Base-by-base conservation (phyloP, 2,797 vertebrate genomes). In the Hoplostethus mediterraneus region DNA sequence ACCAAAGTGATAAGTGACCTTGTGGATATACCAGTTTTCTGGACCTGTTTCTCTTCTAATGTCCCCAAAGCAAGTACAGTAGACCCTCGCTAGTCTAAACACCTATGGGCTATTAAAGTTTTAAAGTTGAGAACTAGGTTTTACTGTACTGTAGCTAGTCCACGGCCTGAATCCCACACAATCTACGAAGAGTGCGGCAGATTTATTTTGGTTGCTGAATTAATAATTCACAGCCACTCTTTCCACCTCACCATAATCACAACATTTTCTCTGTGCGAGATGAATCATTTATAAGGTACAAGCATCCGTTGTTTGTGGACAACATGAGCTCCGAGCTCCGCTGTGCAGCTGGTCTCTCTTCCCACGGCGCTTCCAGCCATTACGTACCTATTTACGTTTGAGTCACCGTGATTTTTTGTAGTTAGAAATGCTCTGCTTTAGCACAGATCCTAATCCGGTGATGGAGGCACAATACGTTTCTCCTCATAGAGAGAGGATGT, bases 281-380 rank as follows among this genome's bases (percentile, higher is more conserved):
- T 90, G 10, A 90, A 90, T 90, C 53, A 83, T 90, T 87, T 53
- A 91, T 83, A 16, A 68, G 5, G 10, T 38, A 53, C 38, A 57
- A 49, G 7, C 33, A 63, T 77, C 47, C 6, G 10, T 80, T 79
- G 48, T 66, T 54, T 44, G 59, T 36, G 31, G 54, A 38, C 61
- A 44, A 63, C 42, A 45, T 2, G 47, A 72, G 33, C 25, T 62
- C 9, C 57, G 47, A 72, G 33, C 25, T 62, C 9, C 57, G 52
- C 12, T 33, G 53, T 78, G 67, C 77, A 67, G 63, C 64, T 60
- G 51, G 5, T 44, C 59, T 49, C 71, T 56, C 42, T 54, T 61
- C 4, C 40, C 58, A 45, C 31, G n/a, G 12, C 10, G 6, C 30
- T 9, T 47, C 55, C 64, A n/a, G 47, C 54, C 49, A 21, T 63